Conservation (phyloP, 2,888 invertebrate genomes). For the Perdita meconis region DNA sequence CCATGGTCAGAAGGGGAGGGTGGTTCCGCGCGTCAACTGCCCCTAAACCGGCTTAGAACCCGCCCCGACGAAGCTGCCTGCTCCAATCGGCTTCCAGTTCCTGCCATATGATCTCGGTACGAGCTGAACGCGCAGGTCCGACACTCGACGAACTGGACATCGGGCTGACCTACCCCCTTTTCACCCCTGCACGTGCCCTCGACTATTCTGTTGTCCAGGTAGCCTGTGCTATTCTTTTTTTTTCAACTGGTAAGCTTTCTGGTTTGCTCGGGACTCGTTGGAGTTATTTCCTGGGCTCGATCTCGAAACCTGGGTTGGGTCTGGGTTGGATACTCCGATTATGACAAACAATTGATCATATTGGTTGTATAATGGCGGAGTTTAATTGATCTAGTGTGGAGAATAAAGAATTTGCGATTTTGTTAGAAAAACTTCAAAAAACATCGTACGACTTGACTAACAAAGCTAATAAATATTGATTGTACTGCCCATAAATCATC, state of each 20-base stretch:
- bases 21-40: constrained; percentile 75
- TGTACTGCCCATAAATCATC: too few relatives aligned
- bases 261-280: not conserved
- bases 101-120: constrained; percentile 75
- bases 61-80: constrained; percentile 78
- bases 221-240: constrained; percentile 8
- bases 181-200: constrained; percentile 44
- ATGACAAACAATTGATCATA: too few relatives aligned
- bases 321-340: too few relatives aligned
- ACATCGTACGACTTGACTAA: too few relatives aligned
- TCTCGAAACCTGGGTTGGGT: too few relatives aligned
- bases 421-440: too few relatives aligned
- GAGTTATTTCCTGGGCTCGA: too few relatives aligned
- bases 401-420: too few relatives aligned
- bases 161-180: constrained; percentile 57
- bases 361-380: too few relatives aligned
- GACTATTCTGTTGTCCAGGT: constrained; percentile 25
- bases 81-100: constrained; percentile 78
- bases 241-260: not conserved
- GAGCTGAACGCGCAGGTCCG: constrained; percentile 80
- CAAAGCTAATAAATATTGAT: too few relatives aligned
- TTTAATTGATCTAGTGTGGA: too few relatives aligned
- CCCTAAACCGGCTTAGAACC: constrained; percentile 84
- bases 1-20: constrained; percentile 68
- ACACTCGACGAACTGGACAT: constrained; percentile 68